A percentile compares a stretch with the other conserved stretches of the same genome.
Conservation (phyloP, 2,888 invertebrate genomes). For the Mactromeris polynyma region DNA sequence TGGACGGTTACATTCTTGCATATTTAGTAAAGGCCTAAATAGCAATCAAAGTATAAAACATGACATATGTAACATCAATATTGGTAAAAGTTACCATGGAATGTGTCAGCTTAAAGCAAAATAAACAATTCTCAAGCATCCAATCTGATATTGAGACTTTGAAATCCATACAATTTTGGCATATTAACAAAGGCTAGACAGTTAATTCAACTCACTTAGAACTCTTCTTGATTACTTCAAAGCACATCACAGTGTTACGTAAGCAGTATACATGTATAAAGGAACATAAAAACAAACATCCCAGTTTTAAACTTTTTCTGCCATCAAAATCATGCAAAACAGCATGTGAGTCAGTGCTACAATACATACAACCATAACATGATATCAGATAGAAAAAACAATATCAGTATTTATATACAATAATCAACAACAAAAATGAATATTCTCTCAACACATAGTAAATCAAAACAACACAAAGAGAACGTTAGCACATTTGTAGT, state of each 20-base stretch:
- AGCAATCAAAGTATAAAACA: not conserved
- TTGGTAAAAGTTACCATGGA: not conserved
- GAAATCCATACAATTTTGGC: not conserved
- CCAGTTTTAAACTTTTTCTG: not conserved
- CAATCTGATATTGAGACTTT: not conserved
- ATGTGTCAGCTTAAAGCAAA: not conserved
- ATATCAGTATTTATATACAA: not conserved
- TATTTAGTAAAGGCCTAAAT: not conserved
- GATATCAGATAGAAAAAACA: not conserved
- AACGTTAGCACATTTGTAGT: not conserved
- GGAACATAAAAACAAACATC: too few relatives aligned
- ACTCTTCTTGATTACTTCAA: not conserved
- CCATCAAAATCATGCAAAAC: not conserved
- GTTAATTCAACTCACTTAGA: not conserved
- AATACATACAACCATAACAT: not conserved
- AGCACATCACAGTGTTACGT: too few relatives aligned
- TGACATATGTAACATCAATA: not conserved
- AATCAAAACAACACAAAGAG: not conserved
- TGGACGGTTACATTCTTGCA: constrained; percentile 4
- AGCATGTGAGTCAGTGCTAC: not conserved
- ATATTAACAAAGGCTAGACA: not conserved
- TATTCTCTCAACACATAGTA: not conserved
- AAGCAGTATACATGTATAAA: too few relatives aligned
- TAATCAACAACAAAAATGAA: not conserved
- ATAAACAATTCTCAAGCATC: not conserved